These are phyloP conservation scores for Microcebus tavaratra DNA, from an alignment of 2,113 vertebrate species.

Conservation along the genomic window DNA sequence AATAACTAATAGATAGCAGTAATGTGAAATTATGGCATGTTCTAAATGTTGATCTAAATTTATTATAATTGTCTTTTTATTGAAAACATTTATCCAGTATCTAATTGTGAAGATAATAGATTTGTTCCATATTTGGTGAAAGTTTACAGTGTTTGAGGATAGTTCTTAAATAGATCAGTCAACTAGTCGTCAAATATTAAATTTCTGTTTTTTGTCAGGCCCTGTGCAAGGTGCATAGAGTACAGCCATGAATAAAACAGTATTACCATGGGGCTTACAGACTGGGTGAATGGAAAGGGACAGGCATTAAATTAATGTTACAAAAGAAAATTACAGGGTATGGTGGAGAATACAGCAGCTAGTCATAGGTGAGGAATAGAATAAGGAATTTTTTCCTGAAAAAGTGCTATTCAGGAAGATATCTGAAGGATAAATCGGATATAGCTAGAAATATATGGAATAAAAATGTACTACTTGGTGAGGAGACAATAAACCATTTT, in stretches of 20 bases:
- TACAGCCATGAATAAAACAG: slow-evolving; percentile 48
- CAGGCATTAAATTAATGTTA: not conserved
- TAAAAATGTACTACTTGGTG: slow-evolving; percentile 19
- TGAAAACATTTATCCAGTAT: slow-evolving; percentile 30
- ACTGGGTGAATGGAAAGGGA: not conserved
- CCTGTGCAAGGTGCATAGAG: not conserved
- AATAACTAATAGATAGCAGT: slow-evolving; percentile 15
- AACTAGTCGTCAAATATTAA: not conserved
- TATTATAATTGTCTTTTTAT: slow-evolving; percentile 36
- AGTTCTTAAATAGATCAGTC: not conserved
- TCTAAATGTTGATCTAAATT: slow-evolving; percentile 50
- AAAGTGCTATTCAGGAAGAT: not conserved
- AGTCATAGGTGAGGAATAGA: not conserved
- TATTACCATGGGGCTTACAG: not conserved
- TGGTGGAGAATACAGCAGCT: not conserved
- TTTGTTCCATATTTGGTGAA: slow-evolving; percentile 18
- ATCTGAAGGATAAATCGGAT: not conserved
- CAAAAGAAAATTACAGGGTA: not conserved
- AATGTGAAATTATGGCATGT: slow-evolving; percentile 17
- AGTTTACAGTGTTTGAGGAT: not conserved
- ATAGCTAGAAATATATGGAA: not conserved
- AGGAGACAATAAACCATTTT: not conserved
- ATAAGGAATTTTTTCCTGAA: not conserved
- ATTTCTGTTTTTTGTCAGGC: slow-evolving; percentile 32
- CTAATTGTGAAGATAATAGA: slow-evolving; percentile 9